These are phyloP conservation scores for Spisula solida DNA, from an alignment of 2,888 invertebrate genomes.

Conservation along the genomic window DNA sequence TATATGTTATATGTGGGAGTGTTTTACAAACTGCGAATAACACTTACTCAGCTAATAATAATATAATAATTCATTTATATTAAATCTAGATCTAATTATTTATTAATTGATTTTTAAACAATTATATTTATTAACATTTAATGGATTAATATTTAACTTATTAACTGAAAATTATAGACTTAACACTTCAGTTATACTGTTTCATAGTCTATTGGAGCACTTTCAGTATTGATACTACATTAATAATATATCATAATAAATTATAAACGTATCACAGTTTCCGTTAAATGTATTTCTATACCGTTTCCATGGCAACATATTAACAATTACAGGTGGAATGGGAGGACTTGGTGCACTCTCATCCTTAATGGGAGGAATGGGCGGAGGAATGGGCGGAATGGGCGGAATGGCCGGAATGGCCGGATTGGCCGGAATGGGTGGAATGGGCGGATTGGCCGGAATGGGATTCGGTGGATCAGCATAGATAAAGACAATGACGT, in stretches of 20 bases:
- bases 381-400: conserved; percentile 24
- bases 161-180: too few species aligned
- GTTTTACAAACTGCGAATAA: too few species aligned
- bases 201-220: too few species aligned
- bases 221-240: too few species aligned
- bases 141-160: too few species aligned
- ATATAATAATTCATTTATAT: too few species aligned
- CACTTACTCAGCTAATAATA: too few species aligned
- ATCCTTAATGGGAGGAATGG: conserved; percentile 35
- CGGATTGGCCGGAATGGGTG: conserved; percentile 30
- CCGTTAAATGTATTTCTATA: not conserved
- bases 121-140: too few species aligned
- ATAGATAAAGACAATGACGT: conserved; percentile 35
- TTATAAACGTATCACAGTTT: not conserved
- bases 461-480: conserved; percentile 43
- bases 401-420: conserved; percentile 38
- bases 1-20: too few species aligned
- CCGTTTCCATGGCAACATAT: conserved; percentile 42
- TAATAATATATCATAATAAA: not conserved
- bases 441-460: conserved; percentile 28
- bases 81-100: too few species aligned
- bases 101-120: too few species aligned
- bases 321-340: conserved; percentile 58
- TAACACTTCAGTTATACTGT: too few species aligned
- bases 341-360: conserved; percentile 39